Evolutionary conservation across 37 sponge, comb jelly and placozoan species (phyloP), one percentile per base, ranked within the genome.

Genomic region (Mnemiopsis leidyi): DNA sequence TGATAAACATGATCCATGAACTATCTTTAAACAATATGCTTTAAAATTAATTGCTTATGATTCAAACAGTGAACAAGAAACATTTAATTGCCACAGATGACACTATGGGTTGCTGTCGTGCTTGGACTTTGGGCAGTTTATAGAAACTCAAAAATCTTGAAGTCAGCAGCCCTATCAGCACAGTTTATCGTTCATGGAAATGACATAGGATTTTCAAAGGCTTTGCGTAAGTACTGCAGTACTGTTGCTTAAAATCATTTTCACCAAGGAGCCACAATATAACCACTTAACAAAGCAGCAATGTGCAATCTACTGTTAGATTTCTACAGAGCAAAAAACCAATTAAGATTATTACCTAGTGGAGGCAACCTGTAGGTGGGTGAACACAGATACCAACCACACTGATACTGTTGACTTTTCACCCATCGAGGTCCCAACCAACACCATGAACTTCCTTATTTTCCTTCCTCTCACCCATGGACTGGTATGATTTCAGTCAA

Each of bases 381-480:
- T 28, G 21, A 28, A 69, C 73, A 69, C 2, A n/a, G 23, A 5
- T n/a, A 28, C 29, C n/a, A 20, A 20, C 2, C 73, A 69, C 73
- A 3, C 24, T 21, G 73, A 69, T 20, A 25, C 7, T 16, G 73
- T 69, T 25, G 29, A 69, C 29, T 69, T 69, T 25, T n/a, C 21
- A 25, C 29, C 73, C 3, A 69, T 69, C 21, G 73, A 69, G 21
- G 73, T 25, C 3, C 73, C 73, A 5, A 69, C 73, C 9, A 69
- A 69, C 73, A 25, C 73, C n/a, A 69, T 69, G 73, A 3, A 3
- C 21, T 69, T 69, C n/a, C 73, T 69, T 20, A 69, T 69, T 3
- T 69, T 69, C n/a, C 73, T 69, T 69, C 73, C 73, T 25, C 29
- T 69, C 1, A 69, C 73, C n/a, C 7, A 69, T 69, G 73, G 73